Evolutionary conservation across 23 tunicate genomes (phyloP).

Genomic region (Halocynthia aurantium): DNA sequence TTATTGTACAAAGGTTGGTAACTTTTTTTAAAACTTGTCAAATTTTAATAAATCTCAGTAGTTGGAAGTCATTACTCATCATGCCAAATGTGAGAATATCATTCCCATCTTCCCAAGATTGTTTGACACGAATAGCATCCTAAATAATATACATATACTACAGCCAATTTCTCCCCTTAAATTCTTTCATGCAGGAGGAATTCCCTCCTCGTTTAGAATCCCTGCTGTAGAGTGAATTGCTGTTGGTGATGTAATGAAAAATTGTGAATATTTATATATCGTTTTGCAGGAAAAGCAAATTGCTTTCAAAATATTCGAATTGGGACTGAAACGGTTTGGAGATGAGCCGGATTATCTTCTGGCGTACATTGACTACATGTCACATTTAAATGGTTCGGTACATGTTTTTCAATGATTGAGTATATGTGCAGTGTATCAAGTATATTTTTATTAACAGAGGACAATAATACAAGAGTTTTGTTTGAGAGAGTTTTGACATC

Average conservation of each 20-base stretch:
- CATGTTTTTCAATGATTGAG: neutral
- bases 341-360: conserved; percentile 88
- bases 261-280: too few relatives aligned
- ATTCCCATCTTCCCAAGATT: too few relatives aligned
- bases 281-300: conserved; percentile 63
- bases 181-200: too few relatives aligned
- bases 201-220: too few relatives aligned
- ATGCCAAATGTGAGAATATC: too few relatives aligned
- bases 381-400: conserved; percentile 66
- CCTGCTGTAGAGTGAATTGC: too few relatives aligned
- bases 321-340: conserved; percentile 89
- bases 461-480: conserved; percentile 88
- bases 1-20: conserved; percentile 72
- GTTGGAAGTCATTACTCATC: too few relatives aligned
- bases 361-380: conserved; percentile 87
- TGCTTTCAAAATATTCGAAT: conserved; percentile 91
- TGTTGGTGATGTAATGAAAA: too few relatives aligned
- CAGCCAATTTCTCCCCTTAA: too few relatives aligned
- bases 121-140: too few relatives aligned
- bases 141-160: too few relatives aligned
- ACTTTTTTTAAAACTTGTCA: neutral
- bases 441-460: conserved; percentile 50
- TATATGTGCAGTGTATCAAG: neutral
- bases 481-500: conserved; percentile 89
- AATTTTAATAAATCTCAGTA: neutral